Evolutionary conservation across 2,797 vertebrate genomes (phyloP).

Genomic region (Cuniculus paca): DNA sequence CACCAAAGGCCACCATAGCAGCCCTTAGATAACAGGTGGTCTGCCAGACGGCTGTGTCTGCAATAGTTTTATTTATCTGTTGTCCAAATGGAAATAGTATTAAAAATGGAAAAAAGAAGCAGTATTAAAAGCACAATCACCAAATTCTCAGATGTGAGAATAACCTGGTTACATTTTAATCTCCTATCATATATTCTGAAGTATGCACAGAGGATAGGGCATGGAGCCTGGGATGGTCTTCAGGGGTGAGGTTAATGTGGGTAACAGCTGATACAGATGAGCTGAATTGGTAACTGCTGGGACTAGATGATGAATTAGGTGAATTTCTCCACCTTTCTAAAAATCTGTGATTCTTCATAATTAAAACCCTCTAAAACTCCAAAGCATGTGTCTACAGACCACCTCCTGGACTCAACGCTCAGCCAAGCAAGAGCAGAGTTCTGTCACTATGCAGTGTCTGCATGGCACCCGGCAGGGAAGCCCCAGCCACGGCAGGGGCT

Average conservation of each 20-base stretch:
- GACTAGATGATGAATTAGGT: neutral
- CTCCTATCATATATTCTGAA: neutral
- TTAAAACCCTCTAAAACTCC: slow-evolving; percentile 9
- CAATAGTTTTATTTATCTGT: neutral
- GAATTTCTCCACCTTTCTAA: slow-evolving; percentile 6
- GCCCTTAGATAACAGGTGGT: neutral
- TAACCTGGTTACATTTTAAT: neutral
- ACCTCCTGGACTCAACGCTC: neutral
- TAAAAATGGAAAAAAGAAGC: neutral
- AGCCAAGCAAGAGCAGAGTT: rapidly evolving
- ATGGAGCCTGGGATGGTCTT: neutral
- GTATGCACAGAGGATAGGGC: neutral
- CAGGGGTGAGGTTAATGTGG: neutral
- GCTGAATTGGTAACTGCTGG: neutral
- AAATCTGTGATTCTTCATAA: slow-evolving; percentile 28
- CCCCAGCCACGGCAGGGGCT: neutral
- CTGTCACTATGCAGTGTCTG: neutral
- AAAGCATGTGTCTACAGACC: too few species aligned
- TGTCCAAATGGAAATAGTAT: slow-evolving; percentile 10
- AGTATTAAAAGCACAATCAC: neutral
- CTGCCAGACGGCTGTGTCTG: rapidly evolving
- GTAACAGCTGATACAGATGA: neutral
- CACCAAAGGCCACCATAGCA: neutral
- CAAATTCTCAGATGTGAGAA: neutral
- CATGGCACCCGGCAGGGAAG: neutral